These are phyloP conservation scores for Neodiprion fabricii DNA, from an alignment of 1,140 invertebrate genomes.

Conservation along the genomic window DNA sequence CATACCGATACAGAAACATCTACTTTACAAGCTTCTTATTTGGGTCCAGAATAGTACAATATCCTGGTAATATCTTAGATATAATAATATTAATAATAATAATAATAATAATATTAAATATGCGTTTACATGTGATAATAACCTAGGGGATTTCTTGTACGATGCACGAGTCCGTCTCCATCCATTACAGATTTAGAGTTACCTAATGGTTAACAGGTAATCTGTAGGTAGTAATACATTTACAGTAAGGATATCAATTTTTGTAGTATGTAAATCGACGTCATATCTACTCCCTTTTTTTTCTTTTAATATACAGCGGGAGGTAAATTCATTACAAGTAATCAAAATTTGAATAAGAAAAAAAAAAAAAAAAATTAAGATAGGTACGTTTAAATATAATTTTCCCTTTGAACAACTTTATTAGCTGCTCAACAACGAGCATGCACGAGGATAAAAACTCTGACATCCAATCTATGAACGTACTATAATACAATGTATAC, in stretches of 20 bases:
- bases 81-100: conserved; percentile 14
- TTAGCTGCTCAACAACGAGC: too few species aligned
- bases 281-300: background rate
- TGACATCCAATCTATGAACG: conserved; percentile 2
- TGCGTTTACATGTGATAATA: conserved; percentile 49
- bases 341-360: background rate
- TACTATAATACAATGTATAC: conserved; percentile 1
- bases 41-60: conserved; percentile 50
- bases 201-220: too few species aligned
- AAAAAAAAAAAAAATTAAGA: background rate
- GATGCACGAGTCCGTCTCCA: conserved; percentile 1
- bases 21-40: conserved; percentile 32
- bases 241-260: background rate
- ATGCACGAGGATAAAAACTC: background rate
- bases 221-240: background rate
- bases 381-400: background rate
- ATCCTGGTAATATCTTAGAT: conserved; percentile 53
- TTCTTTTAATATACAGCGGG: too few species aligned
- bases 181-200: background rate
- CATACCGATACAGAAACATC: background rate
- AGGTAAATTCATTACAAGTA: background rate
- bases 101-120: conserved; percentile 50
- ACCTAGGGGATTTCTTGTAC: conserved; percentile 35
- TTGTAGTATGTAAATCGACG: background rate
- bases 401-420: background rate